Conservation (phyloP, 2,888 invertebrate species). For the Mylabris sibirica region DNA sequence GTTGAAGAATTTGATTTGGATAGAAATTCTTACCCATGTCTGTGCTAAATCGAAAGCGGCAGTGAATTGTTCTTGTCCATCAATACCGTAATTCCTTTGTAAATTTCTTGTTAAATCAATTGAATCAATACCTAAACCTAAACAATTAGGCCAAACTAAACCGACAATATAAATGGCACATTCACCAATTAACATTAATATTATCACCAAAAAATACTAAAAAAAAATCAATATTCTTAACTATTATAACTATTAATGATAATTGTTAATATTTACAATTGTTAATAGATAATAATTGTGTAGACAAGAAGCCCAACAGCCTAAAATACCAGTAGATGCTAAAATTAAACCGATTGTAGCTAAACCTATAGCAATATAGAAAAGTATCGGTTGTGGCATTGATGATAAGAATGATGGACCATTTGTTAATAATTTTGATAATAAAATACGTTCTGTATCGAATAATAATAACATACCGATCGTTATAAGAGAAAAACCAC, state of each 20-base stretch:
- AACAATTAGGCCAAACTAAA: constrained; percentile 79
- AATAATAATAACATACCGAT: constrained; percentile 77
- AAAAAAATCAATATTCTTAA: constrained; percentile 42
- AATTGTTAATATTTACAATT: constrained; percentile 64
- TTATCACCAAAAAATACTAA: constrained; percentile 76
- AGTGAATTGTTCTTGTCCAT: constrained; percentile 78
- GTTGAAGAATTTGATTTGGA: neutral
- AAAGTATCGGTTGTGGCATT: constrained; percentile 77
- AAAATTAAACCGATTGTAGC: constrained; percentile 75
- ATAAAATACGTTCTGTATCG: constrained; percentile 73
- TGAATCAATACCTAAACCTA: constrained; percentile 74
- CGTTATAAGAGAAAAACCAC: constrained; percentile 75
- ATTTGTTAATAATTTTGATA: constrained; percentile 75
- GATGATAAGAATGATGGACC: constrained; percentile 65
- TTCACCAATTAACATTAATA: constrained; percentile 72
- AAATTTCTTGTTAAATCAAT: constrained; percentile 74
- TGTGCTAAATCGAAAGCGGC: constrained; percentile 83
- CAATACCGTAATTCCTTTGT: constrained; percentile 79
- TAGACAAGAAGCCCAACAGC: constrained; percentile 83
- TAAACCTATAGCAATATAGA: constrained; percentile 76
- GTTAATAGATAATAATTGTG: constrained; percentile 77
- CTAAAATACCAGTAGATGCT: constrained; percentile 74
- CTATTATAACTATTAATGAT: constrained; percentile 8
- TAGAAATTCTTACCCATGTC: constrained; percentile 61
- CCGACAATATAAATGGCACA: constrained; percentile 75